Evolutionary conservation across 1,140 invertebrate species (phyloP), one percentile per base, ranked within the genome.

Genomic region (Temnothorax nylanderi): DNA sequence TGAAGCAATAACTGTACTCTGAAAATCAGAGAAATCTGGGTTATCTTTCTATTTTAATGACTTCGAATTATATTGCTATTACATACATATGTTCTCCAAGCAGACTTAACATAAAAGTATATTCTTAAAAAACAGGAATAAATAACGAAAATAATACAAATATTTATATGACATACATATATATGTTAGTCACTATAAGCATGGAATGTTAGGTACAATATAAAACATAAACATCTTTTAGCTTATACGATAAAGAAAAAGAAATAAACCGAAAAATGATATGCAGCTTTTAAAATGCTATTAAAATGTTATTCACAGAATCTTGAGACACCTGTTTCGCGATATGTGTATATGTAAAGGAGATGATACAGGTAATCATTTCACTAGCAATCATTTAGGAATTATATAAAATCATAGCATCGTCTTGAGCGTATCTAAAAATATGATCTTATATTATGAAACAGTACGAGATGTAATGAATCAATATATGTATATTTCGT

Each of bases 121-220:
- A 80, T 64, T 86, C 69, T 60, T 67, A 86, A 82, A 75, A 87
- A 64, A 87, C 58, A 69, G 18, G 75, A 89, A 88, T 91, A 91
- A 91, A 92, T 86, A 90, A 92, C 18, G 67, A 91, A 91, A 92
- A 84, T 88, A 91, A 89, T 62, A 91, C 78, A 60, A 44, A 86
- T 91, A 87, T 76, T 69, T 69, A 69, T 69, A 69, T 47, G 41
- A 21, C 18, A 16, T 49, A 69, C 7, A 86, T 41, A 81, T 67
- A 80, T 84, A 26, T 91, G 80, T 85, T 92, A 78, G 74, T 89
- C 81, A 91, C 74, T 89, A 76, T 75, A 92, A 92, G 86, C 86
- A 88, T 93, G 90, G 92, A 93, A 93, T 93, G 90, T 92, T 92
- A 92, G 62, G 84, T 64, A 91, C 64, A 86, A 88, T 86, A 91